These are phyloP conservation scores for Aphidius gifuensis DNA, from an alignment of 1,140 invertebrate species.

Conservation along the genomic window DNA sequence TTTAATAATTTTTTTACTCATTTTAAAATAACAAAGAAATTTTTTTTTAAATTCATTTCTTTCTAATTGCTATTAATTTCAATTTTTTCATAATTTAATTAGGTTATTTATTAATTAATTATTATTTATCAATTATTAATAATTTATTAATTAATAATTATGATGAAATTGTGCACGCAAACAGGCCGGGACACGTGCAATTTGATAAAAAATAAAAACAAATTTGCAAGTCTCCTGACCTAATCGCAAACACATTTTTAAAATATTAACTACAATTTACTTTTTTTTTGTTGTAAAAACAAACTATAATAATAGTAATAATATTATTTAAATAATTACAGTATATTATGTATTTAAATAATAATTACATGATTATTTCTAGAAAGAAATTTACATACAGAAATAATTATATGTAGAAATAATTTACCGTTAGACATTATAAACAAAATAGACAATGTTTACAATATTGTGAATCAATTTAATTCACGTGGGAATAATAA, in stretches of 20 bases:
- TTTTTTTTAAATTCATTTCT: background rate
- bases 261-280: background rate
- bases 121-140: no score
- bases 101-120: no score
- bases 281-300: no score
- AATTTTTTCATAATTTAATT: no score
- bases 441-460: background rate
- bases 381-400: no score
- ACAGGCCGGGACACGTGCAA: conserved; percentile 51
- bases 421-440: conserved; percentile 12
- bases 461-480: conserved; percentile 20
- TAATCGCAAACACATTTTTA: conserved; percentile 27
- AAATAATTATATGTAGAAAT: background rate
- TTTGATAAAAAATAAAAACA: conserved; percentile 42
- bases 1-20: background rate
- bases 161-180: conserved; percentile 30
- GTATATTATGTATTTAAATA: no score
- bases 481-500: conserved; percentile 14
- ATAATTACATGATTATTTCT: no score
- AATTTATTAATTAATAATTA: background rate
- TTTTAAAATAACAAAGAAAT: background rate
- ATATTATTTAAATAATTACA: no score
- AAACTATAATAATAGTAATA: no score
- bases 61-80: background rate
- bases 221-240: conserved; percentile 48